Evolutionary conservation across 2,888 invertebrate species (phyloP), one percentile per base, ranked within the genome.

Genomic region (Ceratothoa steindachneri): DNA sequence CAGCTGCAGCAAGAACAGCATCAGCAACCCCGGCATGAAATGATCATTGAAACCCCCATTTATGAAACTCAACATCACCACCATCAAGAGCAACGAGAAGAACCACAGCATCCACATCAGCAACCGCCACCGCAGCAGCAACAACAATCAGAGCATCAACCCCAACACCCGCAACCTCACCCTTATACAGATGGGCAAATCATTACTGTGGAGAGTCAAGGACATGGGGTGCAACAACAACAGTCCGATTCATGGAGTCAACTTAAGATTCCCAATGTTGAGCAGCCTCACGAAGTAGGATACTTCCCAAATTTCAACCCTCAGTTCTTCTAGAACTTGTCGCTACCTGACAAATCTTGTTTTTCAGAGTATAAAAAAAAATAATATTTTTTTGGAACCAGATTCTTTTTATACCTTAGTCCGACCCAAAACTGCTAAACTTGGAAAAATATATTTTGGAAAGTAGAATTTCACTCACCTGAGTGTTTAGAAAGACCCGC

Each of bases 1-100:
- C 73, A 64, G 31, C 55, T 55, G 64, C 30, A 53, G 28, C 22
- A 60, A 24, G 81, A 82, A 30, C 83, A 83, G 30, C 82, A 81
- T 19, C 82, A 81, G 53, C 81, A n/a, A n/a, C n/a, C n/a, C n/a
- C n/a, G n/a, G n/a, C n/a, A n/a, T 81, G 41, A 81, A 81, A 67
- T 81, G 65, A 74, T 82, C 79, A 70, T 71, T 51, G 24, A 80
- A 73, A 12, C 74, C 74, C 65, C 68, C 82, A n/a, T 82, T 81
- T 19, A 81, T 74, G 31, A 80, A 80, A 5, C 80, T 75, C 81
- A 69, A 81, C 82, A 81, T 53, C 74, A 73, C 29, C 75, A 53
- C 27, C 71, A 73, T 22, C 68, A 64, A 41, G 65, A 71, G 15
- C 72, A 71, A 51, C 76, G 74, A 24, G 74, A 65, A 19, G n/a